Percentiles rank a stretch among this genome's conserved stretches.
Conservation (phyloP, 1,140 invertebrate species). For the Yoshiicerus persimilis region DNA sequence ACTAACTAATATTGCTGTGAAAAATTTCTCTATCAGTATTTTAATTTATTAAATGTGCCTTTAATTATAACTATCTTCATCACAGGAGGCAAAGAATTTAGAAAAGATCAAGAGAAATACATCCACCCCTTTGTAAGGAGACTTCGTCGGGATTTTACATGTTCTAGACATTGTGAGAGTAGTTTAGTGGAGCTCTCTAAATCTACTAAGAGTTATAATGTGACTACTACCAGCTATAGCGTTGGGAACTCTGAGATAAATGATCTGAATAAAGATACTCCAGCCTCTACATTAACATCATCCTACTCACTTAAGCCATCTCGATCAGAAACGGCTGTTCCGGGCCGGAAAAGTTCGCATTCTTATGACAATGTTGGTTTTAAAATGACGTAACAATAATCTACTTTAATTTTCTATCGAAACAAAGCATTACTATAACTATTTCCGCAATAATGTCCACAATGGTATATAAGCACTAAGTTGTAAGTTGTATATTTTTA, state of each 20-base stretch:
- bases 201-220: not conserved
- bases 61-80: not conserved
- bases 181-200: slow-evolving; percentile 15
- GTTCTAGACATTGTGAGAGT: not conserved
- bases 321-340: not conserved
- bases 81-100: not conserved
- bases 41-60: not conserved
- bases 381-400: not conserved
- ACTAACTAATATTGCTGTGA: too few relatives aligned
- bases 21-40: too few relatives aligned
- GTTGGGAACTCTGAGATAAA: not conserved
- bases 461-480: too few relatives aligned
- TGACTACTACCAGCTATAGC: not conserved
- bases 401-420: not conserved
- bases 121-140: slow-evolving; percentile 29
- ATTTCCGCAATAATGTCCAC: not conserved
- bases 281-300: not conserved
- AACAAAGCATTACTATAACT: not conserved
- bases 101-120: slow-evolving; percentile 32
- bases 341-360: not conserved
- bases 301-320: not conserved
- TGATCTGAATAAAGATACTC: not conserved
- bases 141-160: not conserved
- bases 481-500: not conserved
- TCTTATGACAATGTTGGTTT: not conserved